Percentiles rank a stretch among this genome's conserved stretches.
phyloP scores from a whole-genome alignment of 1,140 invertebrate species.

The Steinernema khuongi region DNA sequence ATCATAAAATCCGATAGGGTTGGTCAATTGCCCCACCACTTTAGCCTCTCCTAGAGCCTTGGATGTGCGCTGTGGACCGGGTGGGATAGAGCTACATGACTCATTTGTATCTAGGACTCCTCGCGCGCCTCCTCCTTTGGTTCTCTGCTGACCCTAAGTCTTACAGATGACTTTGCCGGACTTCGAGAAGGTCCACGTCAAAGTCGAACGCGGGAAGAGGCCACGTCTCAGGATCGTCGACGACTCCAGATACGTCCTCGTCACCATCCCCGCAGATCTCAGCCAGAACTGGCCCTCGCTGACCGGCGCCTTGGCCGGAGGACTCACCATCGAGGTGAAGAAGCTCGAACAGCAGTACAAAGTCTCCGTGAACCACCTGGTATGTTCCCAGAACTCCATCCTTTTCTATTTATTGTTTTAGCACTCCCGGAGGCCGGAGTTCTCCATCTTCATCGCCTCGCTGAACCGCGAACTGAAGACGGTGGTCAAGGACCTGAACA shows the following conservation, averaged over 20 bases:
- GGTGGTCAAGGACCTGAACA: slow-evolving; percentile 1
- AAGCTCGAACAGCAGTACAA: slow-evolving; percentile 7
- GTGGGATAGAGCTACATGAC: too few species aligned
- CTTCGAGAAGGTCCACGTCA: slow-evolving; percentile 6
- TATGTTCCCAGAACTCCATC: neutral
- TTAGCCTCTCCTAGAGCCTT: too few species aligned
- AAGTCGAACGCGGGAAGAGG: neutral
- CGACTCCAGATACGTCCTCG: neutral
- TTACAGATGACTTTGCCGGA: neutral
- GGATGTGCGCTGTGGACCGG: too few species aligned
- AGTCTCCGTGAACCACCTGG: neutral
- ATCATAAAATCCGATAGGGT: too few species aligned
- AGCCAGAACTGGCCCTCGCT: neutral
- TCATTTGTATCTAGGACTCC: too few species aligned
- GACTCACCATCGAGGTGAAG: neutral
- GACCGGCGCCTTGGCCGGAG: neutral
- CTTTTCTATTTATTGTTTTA: neutral
- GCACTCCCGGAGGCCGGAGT: neutral
- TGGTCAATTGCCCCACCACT: too few species aligned
- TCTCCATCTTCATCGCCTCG: neutral
- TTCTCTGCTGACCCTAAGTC: too few species aligned
- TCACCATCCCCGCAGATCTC: neutral
- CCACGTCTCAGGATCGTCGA: neutral
- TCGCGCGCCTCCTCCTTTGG: too few species aligned
- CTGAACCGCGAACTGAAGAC: neutral